Conservation (phyloP, 1,140 invertebrate species). For the Holcopasites calliopsidis region DNA sequence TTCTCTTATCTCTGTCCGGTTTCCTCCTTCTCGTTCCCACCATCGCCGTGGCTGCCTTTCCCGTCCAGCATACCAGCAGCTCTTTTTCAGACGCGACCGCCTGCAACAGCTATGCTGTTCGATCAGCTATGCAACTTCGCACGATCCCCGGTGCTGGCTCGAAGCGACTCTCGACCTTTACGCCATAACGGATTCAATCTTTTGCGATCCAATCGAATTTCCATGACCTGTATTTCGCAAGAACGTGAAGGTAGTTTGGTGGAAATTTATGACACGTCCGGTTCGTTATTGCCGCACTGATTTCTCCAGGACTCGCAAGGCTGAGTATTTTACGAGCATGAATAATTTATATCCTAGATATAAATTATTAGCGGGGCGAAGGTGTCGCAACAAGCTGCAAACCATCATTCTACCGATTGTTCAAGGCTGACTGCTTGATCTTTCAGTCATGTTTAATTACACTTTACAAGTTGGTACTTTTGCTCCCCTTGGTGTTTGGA, state of each 20-base stretch:
- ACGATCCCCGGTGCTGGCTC: not conserved
- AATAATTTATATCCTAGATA: conserved; percentile 40
- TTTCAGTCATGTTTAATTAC: no score
- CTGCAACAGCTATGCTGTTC: conserved; percentile 29
- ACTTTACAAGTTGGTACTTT: not conserved
- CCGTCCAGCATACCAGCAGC: not conserved
- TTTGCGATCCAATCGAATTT: conserved; percentile 17
- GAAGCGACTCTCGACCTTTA: not conserved
- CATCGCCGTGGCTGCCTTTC: not conserved
- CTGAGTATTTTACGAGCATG: conserved; percentile 30
- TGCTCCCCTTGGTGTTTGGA: not conserved
- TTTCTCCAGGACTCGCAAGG: conserved; percentile 14
- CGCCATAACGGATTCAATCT: not conserved
- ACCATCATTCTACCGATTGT: not conserved
- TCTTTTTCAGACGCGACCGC: conserved; percentile 36
- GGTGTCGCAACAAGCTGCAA: conserved; percentile 23
- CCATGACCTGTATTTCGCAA: conserved; percentile 15
- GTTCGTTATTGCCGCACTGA: conserved; percentile 10
- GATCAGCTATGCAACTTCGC: not conserved
- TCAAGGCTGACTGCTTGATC: not conserved
- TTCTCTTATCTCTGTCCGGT: conserved; percentile 11
- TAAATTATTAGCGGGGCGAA: not conserved
- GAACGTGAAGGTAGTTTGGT: conserved; percentile 4
- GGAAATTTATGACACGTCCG: conserved; percentile 23
- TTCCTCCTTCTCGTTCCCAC: conserved; percentile 21